These are phyloP conservation scores for Ectemnius cavifrons DNA, from an alignment of 2,888 invertebrate genomes.

Conservation along the genomic window DNA sequence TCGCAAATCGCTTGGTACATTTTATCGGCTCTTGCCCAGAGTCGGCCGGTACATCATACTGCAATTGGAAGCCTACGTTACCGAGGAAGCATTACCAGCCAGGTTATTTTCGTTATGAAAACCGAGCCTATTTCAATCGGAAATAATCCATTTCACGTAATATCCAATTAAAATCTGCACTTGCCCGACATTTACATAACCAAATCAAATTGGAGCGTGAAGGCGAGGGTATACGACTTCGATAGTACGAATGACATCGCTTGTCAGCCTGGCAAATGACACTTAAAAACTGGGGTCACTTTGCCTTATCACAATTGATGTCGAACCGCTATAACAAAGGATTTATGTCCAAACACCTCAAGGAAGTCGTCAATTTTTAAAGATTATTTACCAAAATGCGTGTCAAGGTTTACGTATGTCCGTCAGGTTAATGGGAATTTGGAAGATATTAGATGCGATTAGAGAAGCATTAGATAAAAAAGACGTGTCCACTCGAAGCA, in stretches of 20 bases:
- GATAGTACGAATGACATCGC: not conserved
- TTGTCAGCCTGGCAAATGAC: not conserved
- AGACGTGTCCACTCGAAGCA: no score
- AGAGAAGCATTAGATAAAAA: no score
- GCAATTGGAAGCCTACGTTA: slow-evolving; percentile 12
- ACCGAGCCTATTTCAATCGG: not conserved
- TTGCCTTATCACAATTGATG: not conserved
- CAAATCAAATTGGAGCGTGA: not conserved
- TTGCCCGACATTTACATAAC: not conserved
- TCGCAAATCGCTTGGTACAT: no score
- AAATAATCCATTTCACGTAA: not conserved
- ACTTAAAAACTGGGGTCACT: slow-evolving; percentile 1
- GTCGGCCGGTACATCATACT: not conserved
- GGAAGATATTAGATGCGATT: no score
- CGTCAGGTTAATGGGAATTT: no score
- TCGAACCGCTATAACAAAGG: not conserved
- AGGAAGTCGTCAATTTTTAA: no score
- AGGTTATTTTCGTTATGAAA: slow-evolving; percentile 19
- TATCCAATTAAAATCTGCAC: not conserved
- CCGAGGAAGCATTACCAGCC: slow-evolving; percentile 29
- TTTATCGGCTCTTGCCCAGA: no score
- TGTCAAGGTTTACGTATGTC: no score
- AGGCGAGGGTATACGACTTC: not conserved
- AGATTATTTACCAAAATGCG: no score
- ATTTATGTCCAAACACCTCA: no score